phyloP scores from a whole-genome alignment of 1,140 invertebrate genomes.

The Drosophila miranda region DNA sequence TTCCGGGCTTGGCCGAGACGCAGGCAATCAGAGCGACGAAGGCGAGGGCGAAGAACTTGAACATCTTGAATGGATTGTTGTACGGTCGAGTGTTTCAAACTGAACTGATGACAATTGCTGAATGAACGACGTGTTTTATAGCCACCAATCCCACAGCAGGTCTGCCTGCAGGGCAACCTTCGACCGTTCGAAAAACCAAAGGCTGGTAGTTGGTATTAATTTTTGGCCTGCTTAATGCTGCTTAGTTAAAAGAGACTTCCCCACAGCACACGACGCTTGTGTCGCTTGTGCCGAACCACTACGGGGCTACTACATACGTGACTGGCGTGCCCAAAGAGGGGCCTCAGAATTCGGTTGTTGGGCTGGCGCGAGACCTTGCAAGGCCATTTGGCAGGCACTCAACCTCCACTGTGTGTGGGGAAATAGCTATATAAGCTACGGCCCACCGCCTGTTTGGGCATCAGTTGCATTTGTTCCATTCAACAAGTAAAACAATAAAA shows the following conservation, averaged over 20 bases:
- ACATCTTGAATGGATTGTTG: slow-evolving; percentile 60
- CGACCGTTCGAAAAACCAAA: background rate
- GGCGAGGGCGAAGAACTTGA: slow-evolving; percentile 67
- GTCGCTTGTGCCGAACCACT: slow-evolving; percentile 20
- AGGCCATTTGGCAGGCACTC: slow-evolving; percentile 21
- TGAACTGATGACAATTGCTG: slow-evolving; percentile 58
- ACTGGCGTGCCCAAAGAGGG: slow-evolving; percentile 14
- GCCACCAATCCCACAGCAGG: too few relatives aligned
- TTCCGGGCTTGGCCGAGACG: slow-evolving; percentile 65
- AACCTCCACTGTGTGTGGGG: background rate
- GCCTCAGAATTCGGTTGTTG: slow-evolving; percentile 11
- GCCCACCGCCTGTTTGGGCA: slow-evolving; percentile 18
- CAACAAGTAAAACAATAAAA: slow-evolving; percentile 40
- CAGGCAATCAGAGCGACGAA: slow-evolving; percentile 63
- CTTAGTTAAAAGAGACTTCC: slow-evolving; percentile 25
- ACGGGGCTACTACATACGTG: slow-evolving; percentile 34
- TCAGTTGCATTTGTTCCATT: slow-evolving; percentile 68
- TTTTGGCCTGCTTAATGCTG: background rate
- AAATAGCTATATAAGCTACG: slow-evolving; percentile 41
- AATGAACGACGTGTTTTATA: too few relatives aligned
- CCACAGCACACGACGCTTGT: slow-evolving; percentile 22
- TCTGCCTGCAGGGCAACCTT: slow-evolving; percentile 6
- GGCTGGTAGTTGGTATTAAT: too few relatives aligned
- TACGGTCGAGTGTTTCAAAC: slow-evolving; percentile 46
- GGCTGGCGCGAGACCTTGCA: slow-evolving; percentile 33